Evolutionary conservation across 2,888 invertebrate genomes (phyloP).

Genomic region (Drosophila stalkeri): DNA sequence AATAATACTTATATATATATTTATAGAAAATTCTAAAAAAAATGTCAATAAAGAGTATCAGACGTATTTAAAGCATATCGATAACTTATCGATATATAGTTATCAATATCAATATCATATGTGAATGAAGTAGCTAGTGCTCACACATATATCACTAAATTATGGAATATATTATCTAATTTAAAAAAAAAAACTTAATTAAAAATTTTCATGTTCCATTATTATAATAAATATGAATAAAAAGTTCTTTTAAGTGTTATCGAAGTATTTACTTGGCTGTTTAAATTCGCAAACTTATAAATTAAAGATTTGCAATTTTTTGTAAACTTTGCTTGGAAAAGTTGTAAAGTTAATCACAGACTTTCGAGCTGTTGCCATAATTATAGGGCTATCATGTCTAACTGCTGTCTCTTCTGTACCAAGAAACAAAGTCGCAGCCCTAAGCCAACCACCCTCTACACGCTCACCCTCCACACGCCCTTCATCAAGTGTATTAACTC

Average conservation of each 20-base stretch:
- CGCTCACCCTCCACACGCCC: not conserved
- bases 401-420: not conserved
- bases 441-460: not conserved
- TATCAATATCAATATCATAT: too few species aligned
- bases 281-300: not conserved
- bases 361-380: not conserved
- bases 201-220: too few species aligned
- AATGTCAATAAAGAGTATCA: too few species aligned
- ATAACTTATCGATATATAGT: too few species aligned
- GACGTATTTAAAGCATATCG: too few species aligned
- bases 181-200: too few species aligned
- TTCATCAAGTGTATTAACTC: not conserved
- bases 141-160: too few species aligned
- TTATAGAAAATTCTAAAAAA: too few species aligned
- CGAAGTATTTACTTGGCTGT: not conserved
- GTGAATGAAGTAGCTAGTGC: too few species aligned
- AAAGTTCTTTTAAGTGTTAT: not conserved
- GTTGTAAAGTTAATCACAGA: slow-evolving; percentile 2
- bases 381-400: slow-evolving; percentile 22
- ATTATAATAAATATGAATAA: not conserved
- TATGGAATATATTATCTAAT: too few species aligned
- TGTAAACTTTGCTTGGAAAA: not conserved
- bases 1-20: too few species aligned
- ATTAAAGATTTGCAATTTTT: not conserved
- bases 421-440: not conserved